Percentiles rank a stretch among this genome's conserved stretches.
phyloP scores from a whole-genome alignment of 2,797 vertebrate genomes.

The Oceanodroma leucorhoa region DNA sequence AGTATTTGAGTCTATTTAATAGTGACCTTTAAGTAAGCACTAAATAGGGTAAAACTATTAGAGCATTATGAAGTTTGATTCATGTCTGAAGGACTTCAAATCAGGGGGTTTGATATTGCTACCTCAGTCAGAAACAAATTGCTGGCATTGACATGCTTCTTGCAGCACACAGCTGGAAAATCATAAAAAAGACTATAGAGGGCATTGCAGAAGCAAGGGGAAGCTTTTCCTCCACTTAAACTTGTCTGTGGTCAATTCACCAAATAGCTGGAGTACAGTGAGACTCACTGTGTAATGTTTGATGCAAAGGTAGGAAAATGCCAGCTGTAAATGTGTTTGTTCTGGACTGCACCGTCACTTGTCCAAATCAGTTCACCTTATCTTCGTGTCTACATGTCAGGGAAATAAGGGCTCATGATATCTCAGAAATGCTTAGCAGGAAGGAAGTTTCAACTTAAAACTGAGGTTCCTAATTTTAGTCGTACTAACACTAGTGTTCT shows the following conservation, averaged over 20 bases:
- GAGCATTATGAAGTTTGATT: not conserved
- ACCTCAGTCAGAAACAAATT: not conserved
- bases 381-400: not conserved
- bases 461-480: constrained; percentile 3
- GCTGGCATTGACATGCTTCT: not conserved
- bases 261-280: not conserved
- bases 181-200: not conserved
- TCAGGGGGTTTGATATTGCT: not conserved
- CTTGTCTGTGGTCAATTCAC: not conserved
- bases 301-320: not conserved
- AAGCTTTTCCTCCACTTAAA: not conserved
- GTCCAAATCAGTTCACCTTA: not conserved
- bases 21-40: not conserved
- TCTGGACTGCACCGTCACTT: not conserved
- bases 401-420: not conserved
- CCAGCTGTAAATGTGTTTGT: not conserved
- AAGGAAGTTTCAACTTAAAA: not conserved
- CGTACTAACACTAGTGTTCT: not conserved
- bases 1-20: not conserved
- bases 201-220: not conserved
- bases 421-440: not conserved
- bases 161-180: not conserved
- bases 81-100: not conserved
- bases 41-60: not conserved
- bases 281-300: not conserved